Percentiles rank a stretch among this genome's conserved stretches.
phyloP scores from a whole-genome alignment of 2,888 invertebrate species.

The Epinotia demarniana region DNA sequence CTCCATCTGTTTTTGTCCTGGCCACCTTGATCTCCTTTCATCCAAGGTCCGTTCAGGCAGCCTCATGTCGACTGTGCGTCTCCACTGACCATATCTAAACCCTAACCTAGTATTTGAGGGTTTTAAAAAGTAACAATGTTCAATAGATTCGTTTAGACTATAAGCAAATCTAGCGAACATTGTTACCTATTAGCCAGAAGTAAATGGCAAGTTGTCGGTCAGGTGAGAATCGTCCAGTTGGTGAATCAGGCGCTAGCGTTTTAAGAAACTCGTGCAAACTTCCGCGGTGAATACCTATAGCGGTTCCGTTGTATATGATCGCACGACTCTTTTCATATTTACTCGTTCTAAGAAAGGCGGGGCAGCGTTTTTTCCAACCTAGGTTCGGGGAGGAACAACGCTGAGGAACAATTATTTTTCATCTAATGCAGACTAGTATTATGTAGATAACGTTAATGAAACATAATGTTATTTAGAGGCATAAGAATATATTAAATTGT shows the following conservation, averaged over 20 bases:
- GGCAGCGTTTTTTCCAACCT: background rate
- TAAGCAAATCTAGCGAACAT: too few relatives aligned
- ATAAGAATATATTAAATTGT: constrained; percentile 1
- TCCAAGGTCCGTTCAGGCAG: too few relatives aligned
- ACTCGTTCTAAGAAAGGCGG: too few relatives aligned
- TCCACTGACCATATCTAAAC: too few relatives aligned
- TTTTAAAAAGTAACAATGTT: too few relatives aligned
- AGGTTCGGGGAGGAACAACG: background rate
- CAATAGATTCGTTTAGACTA: too few relatives aligned
- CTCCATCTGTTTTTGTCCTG: too few relatives aligned
- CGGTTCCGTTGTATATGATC: background rate
- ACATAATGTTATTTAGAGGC: constrained; percentile 41
- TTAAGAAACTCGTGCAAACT: background rate
- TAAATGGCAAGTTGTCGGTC: background rate
- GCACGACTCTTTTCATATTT: too few relatives aligned
- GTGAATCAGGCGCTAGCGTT: background rate
- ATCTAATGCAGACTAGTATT: constrained; percentile 3
- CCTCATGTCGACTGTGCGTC: too few relatives aligned
- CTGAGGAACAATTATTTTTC: too few relatives aligned
- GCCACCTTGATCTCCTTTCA: too few relatives aligned
- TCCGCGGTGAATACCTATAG: background rate
- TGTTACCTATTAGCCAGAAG: background rate
- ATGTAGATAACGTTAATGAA: constrained; percentile 8
- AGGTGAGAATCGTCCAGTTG: background rate
- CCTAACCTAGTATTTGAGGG: too few relatives aligned